Conservation (phyloP, 2,888 invertebrate genomes). For the Drosophila stalkeri region DNA sequence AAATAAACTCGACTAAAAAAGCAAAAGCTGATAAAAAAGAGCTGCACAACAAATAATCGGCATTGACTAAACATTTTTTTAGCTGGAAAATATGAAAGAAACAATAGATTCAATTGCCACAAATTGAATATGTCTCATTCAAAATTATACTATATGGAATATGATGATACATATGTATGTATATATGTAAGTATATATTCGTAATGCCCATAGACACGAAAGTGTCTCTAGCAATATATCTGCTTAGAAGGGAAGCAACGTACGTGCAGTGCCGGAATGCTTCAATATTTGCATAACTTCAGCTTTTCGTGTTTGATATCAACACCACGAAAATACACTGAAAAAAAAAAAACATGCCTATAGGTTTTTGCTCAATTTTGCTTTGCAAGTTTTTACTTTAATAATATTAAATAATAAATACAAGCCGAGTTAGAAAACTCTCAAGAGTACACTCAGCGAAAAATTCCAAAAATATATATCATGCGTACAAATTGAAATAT, state of each 20-base stretch:
- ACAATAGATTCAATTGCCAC: slow-evolving; percentile 1
- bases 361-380: too few relatives aligned
- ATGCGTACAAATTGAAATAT: too few relatives aligned
- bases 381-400: neutral
- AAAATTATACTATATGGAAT: slow-evolving; percentile 9
- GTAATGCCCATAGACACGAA: slow-evolving; percentile 2
- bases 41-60: slow-evolving; percentile 33
- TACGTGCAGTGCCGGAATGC: slow-evolving; percentile 42
- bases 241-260: slow-evolving; percentile 24
- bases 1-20: slow-evolving; percentile 46
- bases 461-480: too few relatives aligned
- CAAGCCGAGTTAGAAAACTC: too few relatives aligned
- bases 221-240: neutral
- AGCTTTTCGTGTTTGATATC: slow-evolving; percentile 20
- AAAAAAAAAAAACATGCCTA: neutral
- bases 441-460: neutral
- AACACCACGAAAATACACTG: slow-evolving; percentile 1
- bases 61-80: slow-evolving; percentile 52
- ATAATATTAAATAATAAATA: neutral
- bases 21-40: slow-evolving; percentile 48
- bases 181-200: neutral
- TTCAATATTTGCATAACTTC: slow-evolving; percentile 56
- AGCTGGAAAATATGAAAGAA: slow-evolving; percentile 26
- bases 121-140: slow-evolving; percentile 19
- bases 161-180: slow-evolving; percentile 1